A percentile compares a stretch with the other conserved stretches of the same genome.
These are phyloP conservation scores for Lacanobia wlatinum DNA, from an alignment of 2,888 invertebrate species.

Conservation along the genomic window DNA sequence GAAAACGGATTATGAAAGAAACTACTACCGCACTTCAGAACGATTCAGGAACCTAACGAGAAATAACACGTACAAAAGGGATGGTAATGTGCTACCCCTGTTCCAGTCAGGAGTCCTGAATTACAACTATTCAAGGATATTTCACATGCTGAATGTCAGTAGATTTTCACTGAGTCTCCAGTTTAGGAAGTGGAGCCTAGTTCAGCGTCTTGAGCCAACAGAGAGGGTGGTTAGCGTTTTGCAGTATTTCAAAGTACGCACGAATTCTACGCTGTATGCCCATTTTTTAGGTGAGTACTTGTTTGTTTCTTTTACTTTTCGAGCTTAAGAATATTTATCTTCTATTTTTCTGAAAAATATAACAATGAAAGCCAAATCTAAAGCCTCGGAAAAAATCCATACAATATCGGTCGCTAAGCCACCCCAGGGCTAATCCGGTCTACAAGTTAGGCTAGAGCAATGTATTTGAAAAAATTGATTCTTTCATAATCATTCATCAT, in stretches of 20 bases:
- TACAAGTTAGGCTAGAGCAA: neutral
- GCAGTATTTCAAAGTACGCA: constrained; percentile 86
- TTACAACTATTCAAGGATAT: constrained; percentile 79
- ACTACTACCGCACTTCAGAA: constrained; percentile 78
- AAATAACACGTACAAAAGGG: constrained; percentile 72
- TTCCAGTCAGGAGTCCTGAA: constrained; percentile 75
- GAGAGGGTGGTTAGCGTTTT: constrained; percentile 73
- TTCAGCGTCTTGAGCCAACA: constrained; percentile 45
- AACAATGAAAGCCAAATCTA: neutral
- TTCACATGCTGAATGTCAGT: constrained; percentile 79
- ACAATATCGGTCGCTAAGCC: neutral
- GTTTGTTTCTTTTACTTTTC: neutral
- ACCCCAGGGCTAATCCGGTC: neutral
- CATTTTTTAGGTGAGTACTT: constrained; percentile 79
- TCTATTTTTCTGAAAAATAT: neutral
- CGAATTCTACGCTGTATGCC: constrained; percentile 84
- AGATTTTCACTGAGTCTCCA: constrained; percentile 70
- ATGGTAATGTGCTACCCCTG: constrained; percentile 72
- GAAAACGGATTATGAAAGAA: constrained; percentile 75
- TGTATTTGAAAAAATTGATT: neutral
- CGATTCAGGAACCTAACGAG: constrained; percentile 79
- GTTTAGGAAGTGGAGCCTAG: constrained; percentile 63
- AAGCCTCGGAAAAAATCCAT: neutral
- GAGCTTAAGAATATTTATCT: neutral
- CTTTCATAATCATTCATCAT: too few species aligned